Base-by-base conservation (phyloP, 2,888 invertebrate species). In the Odontocolon sp. region DNA sequence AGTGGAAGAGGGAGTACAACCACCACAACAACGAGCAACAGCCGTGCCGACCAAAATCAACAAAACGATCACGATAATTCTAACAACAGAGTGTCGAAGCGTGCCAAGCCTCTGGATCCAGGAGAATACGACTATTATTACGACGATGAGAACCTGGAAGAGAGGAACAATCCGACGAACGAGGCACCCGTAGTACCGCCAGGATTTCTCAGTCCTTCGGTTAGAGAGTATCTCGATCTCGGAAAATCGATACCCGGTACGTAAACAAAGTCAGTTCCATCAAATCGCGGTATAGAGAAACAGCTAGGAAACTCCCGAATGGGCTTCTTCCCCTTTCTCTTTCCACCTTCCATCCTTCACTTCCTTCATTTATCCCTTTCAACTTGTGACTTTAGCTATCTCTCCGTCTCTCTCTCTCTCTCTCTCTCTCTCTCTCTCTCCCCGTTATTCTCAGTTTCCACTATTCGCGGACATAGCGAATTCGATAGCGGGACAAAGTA, bases 211-310 rank as follows among this genome's bases (percentile, higher is more conserved):
- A 96, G 96, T 89, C 96, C 96, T 42, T 96, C 96, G 0, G 96
- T 96, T 45, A 93, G 95, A 82, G 96, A 96, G 89, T 96, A 96
- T 90, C 92, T 96, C 81, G 96, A 96, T 91, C 93, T 96, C 82
- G 96, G 96, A 85, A 96, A 96, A 93, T 96, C 96, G 80, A 96
- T 96, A 92, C 96, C 96, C 86, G 96, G 96, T 96, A 92, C 92
- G 92, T 88, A 85, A 83, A 88, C 85, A 87, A 82, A 81, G 83
- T 85, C 63, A 68, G 36, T 64, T n/a, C n/a, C n/a, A 28, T 56
- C 38, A 68, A 42, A 52, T 57, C 50, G 50, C 40, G 33, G 61
- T 21, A 50, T 38, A 50, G 6, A 8, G 40, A 18, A 21, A 42
- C 45, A n/a, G 56, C 31, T 66, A 11, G 36, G 50, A 67, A 63